A percentile compares a stretch with the other conserved stretches of the same genome.
These are phyloP conservation scores for Eupithecia dodoneata DNA, from an alignment of 2,888 invertebrate genomes.

Conservation along the genomic window DNA sequence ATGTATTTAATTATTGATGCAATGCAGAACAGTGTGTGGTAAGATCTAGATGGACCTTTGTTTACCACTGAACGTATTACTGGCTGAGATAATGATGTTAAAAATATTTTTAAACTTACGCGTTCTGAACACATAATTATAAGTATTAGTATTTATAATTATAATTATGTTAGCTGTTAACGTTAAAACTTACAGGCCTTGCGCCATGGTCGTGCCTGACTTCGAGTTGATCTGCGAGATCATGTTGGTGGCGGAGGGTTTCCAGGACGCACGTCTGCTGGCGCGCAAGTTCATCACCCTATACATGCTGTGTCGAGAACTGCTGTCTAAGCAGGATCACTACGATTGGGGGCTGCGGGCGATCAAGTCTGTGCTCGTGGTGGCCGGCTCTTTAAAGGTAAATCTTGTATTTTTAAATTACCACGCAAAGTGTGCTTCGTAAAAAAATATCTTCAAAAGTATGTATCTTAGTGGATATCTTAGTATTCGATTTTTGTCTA, in stretches of 20 bases:
- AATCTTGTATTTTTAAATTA: not conserved
- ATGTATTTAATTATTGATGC: too few species aligned
- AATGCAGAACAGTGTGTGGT: too few species aligned
- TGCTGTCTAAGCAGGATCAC: slow-evolving; percentile 97
- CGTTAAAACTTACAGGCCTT: slow-evolving; percentile 86
- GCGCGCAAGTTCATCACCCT: slow-evolving; percentile 97
- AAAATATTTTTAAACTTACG: too few species aligned
- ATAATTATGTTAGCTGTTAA: not conserved
- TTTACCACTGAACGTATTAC: too few species aligned
- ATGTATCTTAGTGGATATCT: not conserved
- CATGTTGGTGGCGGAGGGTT: slow-evolving; percentile 98
- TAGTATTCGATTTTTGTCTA: too few species aligned
- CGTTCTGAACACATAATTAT: too few species aligned
- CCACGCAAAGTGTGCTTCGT: not conserved
- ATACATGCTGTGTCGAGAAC: slow-evolving; percentile 93
- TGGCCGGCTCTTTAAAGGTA: slow-evolving; percentile 95
- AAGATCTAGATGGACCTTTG: too few species aligned
- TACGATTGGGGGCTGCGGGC: slow-evolving; percentile 98
- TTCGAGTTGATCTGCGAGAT: slow-evolving; percentile 98
- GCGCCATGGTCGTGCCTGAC: slow-evolving; percentile 99
- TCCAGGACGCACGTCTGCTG: slow-evolving; percentile 94
- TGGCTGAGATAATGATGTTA: too few species aligned
- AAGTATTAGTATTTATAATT: too few species aligned
- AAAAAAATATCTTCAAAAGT: not conserved
- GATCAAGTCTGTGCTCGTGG: slow-evolving; percentile 97